These are phyloP conservation scores for Rhinogobio ventralis DNA, from an alignment of 2,797 vertebrate genomes.

Conservation along the genomic window DNA sequence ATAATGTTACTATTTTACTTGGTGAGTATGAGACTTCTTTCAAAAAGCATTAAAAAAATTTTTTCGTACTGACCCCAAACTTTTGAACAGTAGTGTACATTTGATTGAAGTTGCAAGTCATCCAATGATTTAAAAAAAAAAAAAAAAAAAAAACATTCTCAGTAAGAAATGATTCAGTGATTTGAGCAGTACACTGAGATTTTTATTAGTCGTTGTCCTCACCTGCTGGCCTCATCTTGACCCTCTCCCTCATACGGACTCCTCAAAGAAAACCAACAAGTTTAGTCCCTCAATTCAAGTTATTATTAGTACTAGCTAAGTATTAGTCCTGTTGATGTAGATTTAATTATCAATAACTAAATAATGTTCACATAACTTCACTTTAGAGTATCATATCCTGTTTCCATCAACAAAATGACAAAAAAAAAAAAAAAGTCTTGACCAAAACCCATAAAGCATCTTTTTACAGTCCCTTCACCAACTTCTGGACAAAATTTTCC, in stretches of 20 bases:
- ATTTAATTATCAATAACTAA: background rate
- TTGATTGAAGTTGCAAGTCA: background rate
- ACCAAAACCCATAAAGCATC: conserved; percentile 49
- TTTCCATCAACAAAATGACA: conserved; percentile 5
- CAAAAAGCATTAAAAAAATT: background rate
- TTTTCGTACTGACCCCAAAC: background rate
- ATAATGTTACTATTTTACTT: background rate
- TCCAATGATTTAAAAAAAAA: background rate
- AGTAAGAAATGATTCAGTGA: conserved; percentile 17
- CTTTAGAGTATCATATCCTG: background rate
- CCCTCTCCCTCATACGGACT: conserved; percentile 70
- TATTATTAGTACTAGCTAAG: conserved; percentile 37
- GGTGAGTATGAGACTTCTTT: background rate
- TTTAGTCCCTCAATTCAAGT: conserved; percentile 63
- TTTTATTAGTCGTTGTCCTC: conserved; percentile 60
- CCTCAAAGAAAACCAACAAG: conserved; percentile 72
- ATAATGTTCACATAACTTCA: background rate
- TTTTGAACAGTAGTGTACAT: background rate
- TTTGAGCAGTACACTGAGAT: conserved; percentile 19
- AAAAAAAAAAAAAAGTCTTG: conserved; percentile 23
- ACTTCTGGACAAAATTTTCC: conserved; percentile 8
- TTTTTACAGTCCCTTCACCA: conserved; percentile 59
- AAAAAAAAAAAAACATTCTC: background rate
- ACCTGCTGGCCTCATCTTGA: conserved; percentile 71
- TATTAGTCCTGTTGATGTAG: conserved; percentile 14